Conservation (phyloP, 92 coral and sea anemone genomes). For the Zoanthus sansibaricus region DNA sequence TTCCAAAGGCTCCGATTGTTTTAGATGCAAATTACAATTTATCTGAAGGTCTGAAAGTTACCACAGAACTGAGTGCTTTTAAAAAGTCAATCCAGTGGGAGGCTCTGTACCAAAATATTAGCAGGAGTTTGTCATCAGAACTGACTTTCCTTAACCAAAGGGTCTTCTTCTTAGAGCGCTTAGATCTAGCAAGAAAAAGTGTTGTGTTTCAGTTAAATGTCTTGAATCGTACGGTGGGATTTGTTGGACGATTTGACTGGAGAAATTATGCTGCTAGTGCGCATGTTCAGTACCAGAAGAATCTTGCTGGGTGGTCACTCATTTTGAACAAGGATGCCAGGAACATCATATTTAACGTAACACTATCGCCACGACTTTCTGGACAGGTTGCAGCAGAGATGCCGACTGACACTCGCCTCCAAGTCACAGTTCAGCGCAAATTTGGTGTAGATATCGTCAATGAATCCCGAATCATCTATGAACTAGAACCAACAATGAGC, state of each 20-base stretch:
- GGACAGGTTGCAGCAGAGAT: constrained; percentile 88
- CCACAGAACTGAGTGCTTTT: constrained; percentile 74
- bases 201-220: constrained; percentile 59
- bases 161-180: constrained; percentile 64
- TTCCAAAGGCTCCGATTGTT: constrained; percentile 78
- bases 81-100: constrained; percentile 71
- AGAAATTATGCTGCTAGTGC: constrained; percentile 79
- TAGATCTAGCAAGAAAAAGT: constrained; percentile 79
- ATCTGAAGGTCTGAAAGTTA: constrained; percentile 73
- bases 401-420: constrained; percentile 73
- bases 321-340: constrained; percentile 70
- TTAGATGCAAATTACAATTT: constrained; percentile 79
- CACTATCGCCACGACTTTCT: constrained; percentile 76
- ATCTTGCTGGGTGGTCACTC: constrained; percentile 80
- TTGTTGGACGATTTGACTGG: constrained; percentile 87
- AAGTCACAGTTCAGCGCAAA: constrained; percentile 81
- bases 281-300: constrained; percentile 68
- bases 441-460: constrained; percentile 76
- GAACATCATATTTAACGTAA: constrained; percentile 78
- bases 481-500: constrained; percentile 78
- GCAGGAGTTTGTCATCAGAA: constrained; percentile 76
- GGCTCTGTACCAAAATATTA: constrained; percentile 64
- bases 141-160: constrained; percentile 79
- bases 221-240: constrained; percentile 76
- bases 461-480: constrained; percentile 76